Evolutionary conservation across 1,140 invertebrate species (phyloP), one percentile per base, ranked within the genome.

Genomic region (Drosophila mayri): DNA sequence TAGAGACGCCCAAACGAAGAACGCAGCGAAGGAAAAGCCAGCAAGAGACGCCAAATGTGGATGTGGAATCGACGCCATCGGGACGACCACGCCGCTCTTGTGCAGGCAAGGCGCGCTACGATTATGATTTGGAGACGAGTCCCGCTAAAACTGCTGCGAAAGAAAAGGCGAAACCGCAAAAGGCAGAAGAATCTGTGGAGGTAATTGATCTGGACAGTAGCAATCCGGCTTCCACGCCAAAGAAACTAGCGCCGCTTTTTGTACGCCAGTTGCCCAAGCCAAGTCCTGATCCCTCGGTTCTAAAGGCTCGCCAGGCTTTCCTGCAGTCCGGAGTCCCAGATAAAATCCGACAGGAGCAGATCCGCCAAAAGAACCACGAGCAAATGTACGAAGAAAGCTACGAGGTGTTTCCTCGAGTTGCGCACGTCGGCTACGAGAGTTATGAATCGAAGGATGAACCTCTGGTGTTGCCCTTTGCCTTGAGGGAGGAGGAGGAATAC

Each of bases 201-300:
- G 72, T 86, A 1, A 90, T 92, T 9, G 79, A 91, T 30, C 61
- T 91, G 40, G 91, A 91, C 68, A 77, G 41, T 28, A 86, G 83
- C 37, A 83, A 83, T 64, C 35, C 77, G 4, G 40, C 65, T 20
- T 2, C 28, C 10, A 90, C 88, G 40, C 79, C 88, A 38, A 79
- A 92, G 22, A 94, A 94, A 84, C 81, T 95, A 43, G 95, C 95
- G 10, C 95, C 95, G n/a, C 92, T 95, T n/a, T 95, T 95, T 91
- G 65, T 93, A 5, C 93, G 92, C 50, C 83, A 84, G 40, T 6
- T 92, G 18, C 79, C 93, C 12, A 95, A 95, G 92, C 93, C 93
- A 37, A 93, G 93, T 77, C 75, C 93, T 5, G 94, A 94, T 93
- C 92, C 92, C 22, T 91, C 78, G 44, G 86, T 92, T 20, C 59